A percentile compares a stretch with the other conserved stretches of the same genome.
phyloP scores from a whole-genome alignment of 2,113 vertebrate genomes.

The Tautogolabrus adspersus region DNA sequence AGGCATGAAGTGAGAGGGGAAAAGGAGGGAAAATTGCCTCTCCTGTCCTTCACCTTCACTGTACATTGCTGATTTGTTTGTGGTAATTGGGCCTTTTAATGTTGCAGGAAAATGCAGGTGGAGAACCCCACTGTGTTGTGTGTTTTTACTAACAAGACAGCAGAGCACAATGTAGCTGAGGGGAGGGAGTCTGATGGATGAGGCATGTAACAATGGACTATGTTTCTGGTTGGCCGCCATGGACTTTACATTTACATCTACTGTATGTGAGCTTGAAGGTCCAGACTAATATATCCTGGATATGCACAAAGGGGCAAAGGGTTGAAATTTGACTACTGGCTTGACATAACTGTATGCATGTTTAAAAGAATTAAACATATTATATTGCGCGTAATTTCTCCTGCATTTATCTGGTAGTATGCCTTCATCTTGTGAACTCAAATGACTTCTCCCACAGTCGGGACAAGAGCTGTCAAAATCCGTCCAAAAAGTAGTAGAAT shows the following conservation, averaged over 20 bases:
- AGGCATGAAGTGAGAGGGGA: slow-evolving; percentile 53
- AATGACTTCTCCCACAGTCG: neutral
- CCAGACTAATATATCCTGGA: slow-evolving; percentile 4
- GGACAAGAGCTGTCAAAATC: neutral
- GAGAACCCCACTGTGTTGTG: slow-evolving; percentile 21
- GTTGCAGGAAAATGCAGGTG: slow-evolving; percentile 55
- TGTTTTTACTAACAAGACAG: slow-evolving; percentile 37
- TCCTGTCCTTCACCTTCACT: slow-evolving; percentile 62
- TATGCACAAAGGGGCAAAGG: neutral
- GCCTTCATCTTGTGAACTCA: neutral
- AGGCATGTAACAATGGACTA: neutral
- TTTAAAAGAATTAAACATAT: no score
- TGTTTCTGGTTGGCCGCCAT: neutral
- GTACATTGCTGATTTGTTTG: slow-evolving; percentile 69
- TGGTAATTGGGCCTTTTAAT: slow-evolving; percentile 71
- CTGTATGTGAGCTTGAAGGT: slow-evolving; percentile 1
- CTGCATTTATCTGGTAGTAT: neutral
- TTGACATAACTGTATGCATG: slow-evolving; percentile 3
- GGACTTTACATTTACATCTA: slow-evolving; percentile 11
- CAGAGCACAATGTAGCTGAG: slow-evolving; percentile 23
- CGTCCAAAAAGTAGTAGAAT: slow-evolving; percentile 5
- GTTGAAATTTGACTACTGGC: neutral
- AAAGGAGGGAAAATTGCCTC: slow-evolving; percentile 64
- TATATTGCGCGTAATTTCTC: no score
- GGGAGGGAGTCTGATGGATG: slow-evolving; percentile 21